These are phyloP conservation scores for Campopleginae sp. DNA, from an alignment of 2,888 invertebrate genomes.

Conservation along the genomic window DNA sequence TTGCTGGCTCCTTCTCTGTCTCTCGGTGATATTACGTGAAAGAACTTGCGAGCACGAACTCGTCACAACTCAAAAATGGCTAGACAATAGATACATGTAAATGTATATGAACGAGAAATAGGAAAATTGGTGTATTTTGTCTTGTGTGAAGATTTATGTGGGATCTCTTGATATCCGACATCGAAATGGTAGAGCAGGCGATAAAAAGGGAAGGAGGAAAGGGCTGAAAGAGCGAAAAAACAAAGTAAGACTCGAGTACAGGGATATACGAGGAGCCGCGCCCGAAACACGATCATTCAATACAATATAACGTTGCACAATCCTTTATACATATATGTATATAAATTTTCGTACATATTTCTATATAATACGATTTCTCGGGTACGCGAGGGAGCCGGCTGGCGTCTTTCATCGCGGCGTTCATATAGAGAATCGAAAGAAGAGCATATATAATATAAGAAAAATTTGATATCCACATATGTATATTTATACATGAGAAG, in stretches of 20 bases:
- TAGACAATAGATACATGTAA: constrained; percentile 35
- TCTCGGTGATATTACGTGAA: constrained; percentile 43
- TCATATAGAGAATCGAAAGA: background rate
- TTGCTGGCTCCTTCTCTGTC: background rate
- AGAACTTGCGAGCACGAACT: constrained; percentile 52
- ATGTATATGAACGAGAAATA: background rate
- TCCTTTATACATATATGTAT: background rate
- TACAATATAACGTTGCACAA: constrained; percentile 9
- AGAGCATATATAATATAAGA: background rate
- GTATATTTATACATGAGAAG: background rate
- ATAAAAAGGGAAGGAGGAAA: background rate
- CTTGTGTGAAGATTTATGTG: constrained; percentile 33
- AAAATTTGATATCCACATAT: constrained; percentile 10
- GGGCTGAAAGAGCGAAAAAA: too few species aligned
- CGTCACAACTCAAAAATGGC: constrained; percentile 54
- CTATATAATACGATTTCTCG: background rate
- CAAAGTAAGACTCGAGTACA: background rate
- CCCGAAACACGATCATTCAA: constrained; percentile 1
- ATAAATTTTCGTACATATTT: constrained; percentile 2
- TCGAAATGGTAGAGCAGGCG: background rate
- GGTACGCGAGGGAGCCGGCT: background rate
- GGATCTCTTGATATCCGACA: constrained; percentile 36
- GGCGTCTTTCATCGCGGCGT: background rate
- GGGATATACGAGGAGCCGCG: background rate
- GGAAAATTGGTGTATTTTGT: constrained; percentile 46